Conservation (phyloP, 2,113 vertebrate genomes). For the Bujurquina vittata region DNA sequence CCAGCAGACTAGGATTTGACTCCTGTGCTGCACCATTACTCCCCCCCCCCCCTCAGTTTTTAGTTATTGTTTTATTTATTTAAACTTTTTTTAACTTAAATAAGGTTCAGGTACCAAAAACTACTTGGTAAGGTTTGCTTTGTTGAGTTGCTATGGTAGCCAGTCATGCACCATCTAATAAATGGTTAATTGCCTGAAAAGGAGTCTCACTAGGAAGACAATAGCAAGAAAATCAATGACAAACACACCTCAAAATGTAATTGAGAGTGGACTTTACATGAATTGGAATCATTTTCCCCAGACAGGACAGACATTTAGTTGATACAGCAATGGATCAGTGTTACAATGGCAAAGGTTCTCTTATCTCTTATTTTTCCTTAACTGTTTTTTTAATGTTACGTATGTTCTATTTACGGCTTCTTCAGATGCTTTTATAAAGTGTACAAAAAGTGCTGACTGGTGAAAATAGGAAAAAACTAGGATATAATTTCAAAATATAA, state of each 20-base stretch:
- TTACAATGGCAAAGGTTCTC: not conserved
- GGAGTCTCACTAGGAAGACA: not conserved
- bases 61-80: not conserved
- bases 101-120: not conserved
- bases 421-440: not conserved
- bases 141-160: not conserved
- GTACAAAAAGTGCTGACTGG: not conserved
- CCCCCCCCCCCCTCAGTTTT: not conserved
- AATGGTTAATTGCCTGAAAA: not conserved
- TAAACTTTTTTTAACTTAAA: not conserved
- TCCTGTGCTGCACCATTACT: not conserved
- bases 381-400: too few relatives aligned
- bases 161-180: not conserved
- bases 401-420: not conserved
- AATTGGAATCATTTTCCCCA: not conserved
- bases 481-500: not conserved
- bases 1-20: not conserved
- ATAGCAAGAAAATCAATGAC: not conserved
- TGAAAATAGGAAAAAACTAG: not conserved
- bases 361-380: not conserved
- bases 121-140: not conserved
- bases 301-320: not conserved
- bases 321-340: not conserved
- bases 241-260: not conserved
- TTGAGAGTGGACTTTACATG: not conserved